Conservation (phyloP, 2,888 invertebrate genomes). For the Sthenelais limicola region DNA sequence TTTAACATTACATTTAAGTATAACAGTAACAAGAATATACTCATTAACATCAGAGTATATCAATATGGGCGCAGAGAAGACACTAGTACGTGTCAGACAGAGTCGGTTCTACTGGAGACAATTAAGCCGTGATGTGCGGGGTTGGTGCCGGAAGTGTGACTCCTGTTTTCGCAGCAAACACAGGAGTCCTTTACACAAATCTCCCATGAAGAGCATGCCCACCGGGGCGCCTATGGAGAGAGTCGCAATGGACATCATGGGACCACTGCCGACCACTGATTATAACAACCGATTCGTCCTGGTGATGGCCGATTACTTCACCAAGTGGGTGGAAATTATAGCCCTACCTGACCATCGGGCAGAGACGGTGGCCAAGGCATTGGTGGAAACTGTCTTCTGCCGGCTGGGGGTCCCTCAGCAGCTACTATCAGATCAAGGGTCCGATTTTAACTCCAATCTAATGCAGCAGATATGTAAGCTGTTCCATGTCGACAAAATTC, state of each 20-base stretch:
- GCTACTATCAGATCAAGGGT: conserved; percentile 25
- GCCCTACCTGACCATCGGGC: conserved; percentile 28
- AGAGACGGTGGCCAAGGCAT: neutral
- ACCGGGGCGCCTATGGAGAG: neutral
- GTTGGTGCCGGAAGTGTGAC: neutral
- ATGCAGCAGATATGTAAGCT: neutral
- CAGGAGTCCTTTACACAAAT: too few species aligned
- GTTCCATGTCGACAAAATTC: neutral
- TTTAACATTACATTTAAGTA: too few species aligned
- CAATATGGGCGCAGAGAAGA: neutral
- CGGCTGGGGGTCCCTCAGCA: conserved; percentile 12
- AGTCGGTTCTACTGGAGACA: neutral
- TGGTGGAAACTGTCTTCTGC: neutral
- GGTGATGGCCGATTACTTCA: conserved; percentile 22
- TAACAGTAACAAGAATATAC: too few species aligned
- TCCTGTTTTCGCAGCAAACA: neutral
- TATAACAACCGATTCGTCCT: too few species aligned
- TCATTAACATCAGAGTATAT: too few species aligned
- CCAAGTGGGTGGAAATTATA: conserved; percentile 10
- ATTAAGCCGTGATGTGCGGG: neutral
- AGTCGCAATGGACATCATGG: conserved; percentile 1
- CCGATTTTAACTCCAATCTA: neutral
- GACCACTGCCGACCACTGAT: too few species aligned
- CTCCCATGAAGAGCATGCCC: neutral
- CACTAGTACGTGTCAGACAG: neutral